Conservation (phyloP, 2,797 vertebrate species). For the Petrocephalus sullivani region DNA sequence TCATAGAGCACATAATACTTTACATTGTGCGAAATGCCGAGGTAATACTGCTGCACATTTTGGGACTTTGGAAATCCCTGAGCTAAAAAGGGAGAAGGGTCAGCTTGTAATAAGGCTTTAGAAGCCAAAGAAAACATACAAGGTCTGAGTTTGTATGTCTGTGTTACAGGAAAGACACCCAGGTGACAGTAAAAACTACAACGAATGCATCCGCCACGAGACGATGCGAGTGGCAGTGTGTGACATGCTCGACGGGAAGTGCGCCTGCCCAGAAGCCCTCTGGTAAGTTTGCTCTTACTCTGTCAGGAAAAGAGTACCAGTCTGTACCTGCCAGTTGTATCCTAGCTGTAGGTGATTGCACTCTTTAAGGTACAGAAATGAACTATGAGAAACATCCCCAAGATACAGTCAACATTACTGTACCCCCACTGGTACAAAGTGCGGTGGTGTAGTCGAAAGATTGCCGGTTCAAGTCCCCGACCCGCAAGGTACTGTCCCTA, state of each 20-base stretch:
- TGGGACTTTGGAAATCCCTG: not conserved
- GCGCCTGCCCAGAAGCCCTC: conserved; percentile 85
- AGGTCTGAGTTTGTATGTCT: not conserved
- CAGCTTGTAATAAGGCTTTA: conserved; percentile 1
- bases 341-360: no score
- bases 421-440: no score
- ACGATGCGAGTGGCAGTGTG: conserved; percentile 94
- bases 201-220: conserved; percentile 95
- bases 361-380: no score
- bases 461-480: no score
- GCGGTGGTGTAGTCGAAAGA: no score
- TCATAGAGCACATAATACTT: not conserved
- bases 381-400: no score
- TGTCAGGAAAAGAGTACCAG: no score
- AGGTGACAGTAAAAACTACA: conserved; percentile 97
- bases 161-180: conserved; percentile 83
- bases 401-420: no score
- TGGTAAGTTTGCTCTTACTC: conserved; percentile 59
- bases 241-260: conserved; percentile 96
- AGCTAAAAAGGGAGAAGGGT: not conserved
- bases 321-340: no score
- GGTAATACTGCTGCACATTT: not conserved
- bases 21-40: not conserved
- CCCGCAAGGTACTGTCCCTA: no score
- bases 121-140: not conserved